Conservation (phyloP, 1,140 invertebrate genomes). For the Hyphantria cunea region DNA sequence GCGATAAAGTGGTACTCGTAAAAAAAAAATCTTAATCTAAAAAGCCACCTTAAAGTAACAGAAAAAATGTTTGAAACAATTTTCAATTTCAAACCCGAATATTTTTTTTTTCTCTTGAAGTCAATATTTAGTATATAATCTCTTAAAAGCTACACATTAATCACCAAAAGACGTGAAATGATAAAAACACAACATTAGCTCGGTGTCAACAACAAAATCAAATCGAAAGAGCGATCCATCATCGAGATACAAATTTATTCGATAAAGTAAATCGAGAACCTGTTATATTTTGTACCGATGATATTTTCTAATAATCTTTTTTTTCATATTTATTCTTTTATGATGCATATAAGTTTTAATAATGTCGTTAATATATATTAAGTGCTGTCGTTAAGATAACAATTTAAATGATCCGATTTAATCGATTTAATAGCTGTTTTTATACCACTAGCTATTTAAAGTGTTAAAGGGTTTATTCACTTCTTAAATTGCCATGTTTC, state of each 20-base stretch:
- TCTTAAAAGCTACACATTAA: constrained; percentile 28
- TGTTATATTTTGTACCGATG: constrained; percentile 26
- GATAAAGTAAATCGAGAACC: constrained; percentile 38
- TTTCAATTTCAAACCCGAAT: too few relatives aligned
- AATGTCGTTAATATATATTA: constrained; percentile 44
- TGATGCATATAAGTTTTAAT: constrained; percentile 31
- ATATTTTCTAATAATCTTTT: constrained; percentile 29
- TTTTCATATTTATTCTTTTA: constrained; percentile 40
- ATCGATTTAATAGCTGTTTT: constrained; percentile 19
- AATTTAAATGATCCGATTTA: constrained; percentile 6
- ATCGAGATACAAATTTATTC: constrained; percentile 43
- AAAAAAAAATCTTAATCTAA: too few relatives aligned
- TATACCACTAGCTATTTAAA: not conserved
- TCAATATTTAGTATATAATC: not conserved
- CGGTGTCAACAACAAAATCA: constrained; percentile 40
- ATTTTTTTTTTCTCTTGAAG: too few relatives aligned
- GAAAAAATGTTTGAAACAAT: too few relatives aligned
- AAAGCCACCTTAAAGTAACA: too few relatives aligned
- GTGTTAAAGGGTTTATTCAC: too few relatives aligned
- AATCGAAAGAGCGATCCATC: constrained; percentile 42
- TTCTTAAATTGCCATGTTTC: too few relatives aligned
- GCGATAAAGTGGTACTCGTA: too few relatives aligned
- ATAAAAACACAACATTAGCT: constrained; percentile 13
- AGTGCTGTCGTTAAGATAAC: constrained; percentile 27
- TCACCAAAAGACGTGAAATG: constrained; percentile 1